phyloP scores from a whole-genome alignment of 2,797 vertebrate genomes.

The Sebastes variabilis region DNA sequence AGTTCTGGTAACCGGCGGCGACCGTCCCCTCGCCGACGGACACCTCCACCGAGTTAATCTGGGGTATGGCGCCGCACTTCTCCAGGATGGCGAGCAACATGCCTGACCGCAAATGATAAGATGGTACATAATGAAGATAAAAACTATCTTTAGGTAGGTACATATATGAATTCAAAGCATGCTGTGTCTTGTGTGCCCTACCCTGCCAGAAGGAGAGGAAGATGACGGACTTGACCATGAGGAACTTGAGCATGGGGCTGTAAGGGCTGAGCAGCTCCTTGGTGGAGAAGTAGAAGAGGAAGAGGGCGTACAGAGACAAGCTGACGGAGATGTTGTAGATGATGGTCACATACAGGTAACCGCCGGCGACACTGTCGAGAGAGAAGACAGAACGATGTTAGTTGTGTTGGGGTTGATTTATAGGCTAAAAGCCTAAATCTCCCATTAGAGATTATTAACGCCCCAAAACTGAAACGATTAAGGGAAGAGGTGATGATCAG shows the following conservation, averaged over 20 bases:
- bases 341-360: constrained; percentile 96
- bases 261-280: constrained; percentile 93
- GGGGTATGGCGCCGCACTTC: constrained; percentile 96
- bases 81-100: constrained; percentile 97
- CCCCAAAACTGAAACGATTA: neutral
- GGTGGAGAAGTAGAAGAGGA: constrained; percentile 96
- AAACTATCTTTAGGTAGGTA: fast-evolving
- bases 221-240: constrained; percentile 99
- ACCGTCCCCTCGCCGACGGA: constrained; percentile 95
- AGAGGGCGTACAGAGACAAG: constrained; percentile 94
- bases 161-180: fast-evolving
- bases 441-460: constrained; percentile 28
- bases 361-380: constrained; percentile 87
- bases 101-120: constrained; percentile 72
- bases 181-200: constrained; percentile 37
- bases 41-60: constrained; percentile 89
- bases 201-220: constrained; percentile 99
- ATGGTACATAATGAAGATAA: fast-evolving
- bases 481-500: neutral
- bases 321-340: constrained; percentile 97
- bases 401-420: neutral
- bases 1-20: constrained; percentile 97
- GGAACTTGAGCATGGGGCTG: constrained; percentile 96
- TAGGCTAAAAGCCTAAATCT: neutral
- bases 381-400: neutral